Conservation (phyloP, 2,888 invertebrate species). For the Ornithoptera priamus region DNA sequence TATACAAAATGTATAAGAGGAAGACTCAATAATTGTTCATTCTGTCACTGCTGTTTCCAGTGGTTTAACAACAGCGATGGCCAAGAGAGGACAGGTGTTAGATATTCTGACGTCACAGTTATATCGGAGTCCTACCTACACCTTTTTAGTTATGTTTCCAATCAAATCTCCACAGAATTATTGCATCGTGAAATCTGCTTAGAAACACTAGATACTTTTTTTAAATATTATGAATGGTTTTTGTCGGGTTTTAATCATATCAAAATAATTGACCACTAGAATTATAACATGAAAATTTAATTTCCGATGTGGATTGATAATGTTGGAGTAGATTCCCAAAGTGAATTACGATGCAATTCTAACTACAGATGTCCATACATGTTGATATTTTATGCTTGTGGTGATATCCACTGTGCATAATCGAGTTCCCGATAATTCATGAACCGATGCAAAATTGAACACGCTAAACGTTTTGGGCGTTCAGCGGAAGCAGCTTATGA, state of each 20-base stretch:
- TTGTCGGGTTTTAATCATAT: too few relatives aligned
- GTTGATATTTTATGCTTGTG: constrained; percentile 3
- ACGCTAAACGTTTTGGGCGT: background rate
- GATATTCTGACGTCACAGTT: too few relatives aligned
- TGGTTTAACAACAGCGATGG: too few relatives aligned
- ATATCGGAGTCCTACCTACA: too few relatives aligned
- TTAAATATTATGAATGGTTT: too few relatives aligned
- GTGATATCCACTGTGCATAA: background rate
- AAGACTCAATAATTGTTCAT: background rate
- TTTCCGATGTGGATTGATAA: constrained; percentile 12
- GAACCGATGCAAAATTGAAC: background rate
- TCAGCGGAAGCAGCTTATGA: background rate
- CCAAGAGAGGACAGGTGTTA: too few relatives aligned
- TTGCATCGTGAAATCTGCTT: too few relatives aligned
- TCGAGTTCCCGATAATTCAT: background rate
- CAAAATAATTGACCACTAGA: background rate
- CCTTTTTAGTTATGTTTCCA: too few relatives aligned
- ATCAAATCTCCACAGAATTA: too few relatives aligned
- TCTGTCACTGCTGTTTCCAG: too few relatives aligned
- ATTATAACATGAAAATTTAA: background rate
- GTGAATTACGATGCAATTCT: constrained; percentile 9
- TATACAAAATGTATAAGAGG: too few relatives aligned
- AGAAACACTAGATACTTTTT: too few relatives aligned
- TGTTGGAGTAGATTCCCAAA: constrained; percentile 11
- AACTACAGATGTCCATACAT: constrained; percentile 13